phyloP scores from a whole-genome alignment of 1,140 invertebrate genomes.

The Leucophenga varia region DNA sequence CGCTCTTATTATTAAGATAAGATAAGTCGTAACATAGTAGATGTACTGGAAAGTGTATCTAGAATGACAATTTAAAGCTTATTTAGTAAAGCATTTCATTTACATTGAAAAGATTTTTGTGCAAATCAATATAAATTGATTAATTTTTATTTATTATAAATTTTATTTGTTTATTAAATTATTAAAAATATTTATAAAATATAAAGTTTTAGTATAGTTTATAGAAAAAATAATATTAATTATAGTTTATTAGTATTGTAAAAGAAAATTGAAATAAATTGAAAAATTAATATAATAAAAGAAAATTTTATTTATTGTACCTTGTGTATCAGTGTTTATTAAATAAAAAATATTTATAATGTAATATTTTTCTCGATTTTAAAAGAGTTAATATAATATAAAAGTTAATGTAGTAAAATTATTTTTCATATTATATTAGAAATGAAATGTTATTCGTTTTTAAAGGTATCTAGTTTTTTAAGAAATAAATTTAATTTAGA shows the following conservation, averaged over 20 bases:
- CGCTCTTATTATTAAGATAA: constrained; percentile 62
- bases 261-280: constrained; percentile 55
- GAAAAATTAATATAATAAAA: constrained; percentile 57
- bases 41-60: constrained; percentile 26
- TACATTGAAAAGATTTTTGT: too few relatives aligned
- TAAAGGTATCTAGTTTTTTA: constrained; percentile 65
- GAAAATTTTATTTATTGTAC: constrained; percentile 62
- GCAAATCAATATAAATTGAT: constrained; percentile 60
- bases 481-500: constrained; percentile 60
- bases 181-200: constrained; percentile 53
- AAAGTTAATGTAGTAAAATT: constrained; percentile 60
- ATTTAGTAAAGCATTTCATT: constrained; percentile 61
- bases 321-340: constrained; percentile 67
- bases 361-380: constrained; percentile 65
- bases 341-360: constrained; percentile 58
- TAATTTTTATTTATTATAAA: constrained; percentile 43
- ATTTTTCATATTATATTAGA: constrained; percentile 61
- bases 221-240: constrained; percentile 53
- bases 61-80: constrained; percentile 61
- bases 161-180: constrained; percentile 53
- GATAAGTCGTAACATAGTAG: constrained; percentile 28
- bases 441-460: constrained; percentile 63
- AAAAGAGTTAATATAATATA: constrained; percentile 63
- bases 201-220: constrained; percentile 55
- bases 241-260: constrained; percentile 58